These are phyloP conservation scores for Lacerta agilis DNA, from an alignment of 2,797 vertebrate genomes.

Conservation along the genomic window DNA sequence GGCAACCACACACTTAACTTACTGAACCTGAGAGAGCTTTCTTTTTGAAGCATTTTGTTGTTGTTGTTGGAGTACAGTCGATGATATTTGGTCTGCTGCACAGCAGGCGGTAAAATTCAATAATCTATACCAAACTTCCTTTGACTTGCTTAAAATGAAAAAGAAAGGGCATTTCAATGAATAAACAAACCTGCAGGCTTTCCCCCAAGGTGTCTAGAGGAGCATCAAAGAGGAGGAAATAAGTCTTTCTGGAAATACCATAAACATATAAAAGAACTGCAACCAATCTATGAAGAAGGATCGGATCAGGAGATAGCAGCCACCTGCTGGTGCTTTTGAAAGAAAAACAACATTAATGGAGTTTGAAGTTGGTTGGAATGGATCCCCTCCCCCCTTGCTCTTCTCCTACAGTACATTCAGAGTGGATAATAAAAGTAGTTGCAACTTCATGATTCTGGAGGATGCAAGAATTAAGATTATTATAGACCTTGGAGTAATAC, in stretches of 20 bases:
- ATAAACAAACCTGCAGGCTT: neutral
- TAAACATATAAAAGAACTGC: conserved; percentile 15
- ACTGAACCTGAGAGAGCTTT: neutral
- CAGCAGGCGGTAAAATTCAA: neutral
- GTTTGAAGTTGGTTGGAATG: neutral
- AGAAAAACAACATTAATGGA: neutral
- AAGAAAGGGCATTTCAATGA: neutral
- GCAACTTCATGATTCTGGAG: neutral
- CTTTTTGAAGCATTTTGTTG: neutral
- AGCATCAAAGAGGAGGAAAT: conserved; percentile 29
- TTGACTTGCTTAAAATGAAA: neutral
- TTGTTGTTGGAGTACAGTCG: neutral
- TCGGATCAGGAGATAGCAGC: neutral
- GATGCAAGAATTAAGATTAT: conserved; percentile 58
- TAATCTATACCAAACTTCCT: neutral
- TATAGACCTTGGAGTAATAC: conserved; percentile 45
- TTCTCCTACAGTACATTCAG: conserved; percentile 6
- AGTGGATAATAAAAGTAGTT: conserved; percentile 14
- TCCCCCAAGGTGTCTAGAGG: neutral
- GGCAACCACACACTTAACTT: neutral
- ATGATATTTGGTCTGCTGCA: conserved; percentile 1
- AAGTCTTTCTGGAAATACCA: neutral
- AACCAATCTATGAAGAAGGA: neutral
- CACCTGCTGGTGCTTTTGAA: conserved; percentile 5
- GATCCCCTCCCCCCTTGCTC: neutral